Conservation (phyloP, 2,888 invertebrate species). For the Halocaridina rubra region DNA sequence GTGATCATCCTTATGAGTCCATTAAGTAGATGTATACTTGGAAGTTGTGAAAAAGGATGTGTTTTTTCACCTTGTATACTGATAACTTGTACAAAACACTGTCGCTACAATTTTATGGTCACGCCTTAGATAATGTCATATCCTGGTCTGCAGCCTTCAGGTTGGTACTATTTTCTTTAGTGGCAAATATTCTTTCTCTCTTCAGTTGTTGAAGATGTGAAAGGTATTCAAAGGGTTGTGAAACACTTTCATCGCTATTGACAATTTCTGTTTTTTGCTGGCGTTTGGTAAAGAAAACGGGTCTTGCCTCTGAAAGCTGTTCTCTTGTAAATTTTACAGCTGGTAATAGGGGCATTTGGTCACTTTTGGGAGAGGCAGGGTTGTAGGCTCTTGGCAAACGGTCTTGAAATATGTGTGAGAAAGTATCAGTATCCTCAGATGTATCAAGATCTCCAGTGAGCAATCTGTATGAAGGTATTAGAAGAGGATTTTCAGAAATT, state of each 20-base stretch:
- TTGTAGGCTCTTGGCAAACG: not conserved
- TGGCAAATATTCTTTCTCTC: not conserved
- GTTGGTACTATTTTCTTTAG: not conserved
- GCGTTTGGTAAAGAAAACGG: conserved; percentile 13
- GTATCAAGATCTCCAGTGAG: not conserved
- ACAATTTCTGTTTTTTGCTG: not conserved
- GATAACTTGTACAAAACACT: not conserved
- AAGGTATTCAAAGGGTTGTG: conserved; percentile 25
- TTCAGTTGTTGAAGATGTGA: conserved; percentile 7
- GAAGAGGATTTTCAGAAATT: not conserved
- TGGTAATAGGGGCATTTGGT: not conserved
- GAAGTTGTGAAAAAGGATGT: no score
- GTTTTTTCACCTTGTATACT: not conserved
- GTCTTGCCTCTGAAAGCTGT: conserved; percentile 9
- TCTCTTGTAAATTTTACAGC: conserved; percentile 12
- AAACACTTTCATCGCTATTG: not conserved
- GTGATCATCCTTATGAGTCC: no score
- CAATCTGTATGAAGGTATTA: not conserved
- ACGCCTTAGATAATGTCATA: not conserved
- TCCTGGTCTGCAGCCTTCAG: not conserved
- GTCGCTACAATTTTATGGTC: not conserved
- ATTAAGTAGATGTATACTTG: no score
- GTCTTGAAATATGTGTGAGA: not conserved
- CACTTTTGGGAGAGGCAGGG: not conserved
- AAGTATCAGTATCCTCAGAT: not conserved